Base-by-base conservation (phyloP, 92 coral and sea anemone genomes). In the Paramuricea clavata region DNA sequence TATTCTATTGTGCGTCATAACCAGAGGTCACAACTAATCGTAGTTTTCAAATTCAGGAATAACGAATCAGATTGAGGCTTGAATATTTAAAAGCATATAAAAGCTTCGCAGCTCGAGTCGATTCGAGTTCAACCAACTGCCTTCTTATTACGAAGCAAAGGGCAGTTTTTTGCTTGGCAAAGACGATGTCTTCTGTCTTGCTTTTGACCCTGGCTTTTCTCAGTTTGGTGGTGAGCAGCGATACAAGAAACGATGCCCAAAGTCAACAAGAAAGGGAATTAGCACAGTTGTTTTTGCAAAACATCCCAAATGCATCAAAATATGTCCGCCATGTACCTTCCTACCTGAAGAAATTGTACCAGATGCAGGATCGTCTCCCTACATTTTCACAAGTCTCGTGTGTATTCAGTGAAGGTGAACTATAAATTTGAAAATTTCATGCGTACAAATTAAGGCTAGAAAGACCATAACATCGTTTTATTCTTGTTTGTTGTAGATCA, bases 341-440 rank as follows among this genome's bases (percentile, higher is more conserved):
- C 22, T 79, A 22, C 67, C 19, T 61, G 73, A 57, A 60, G 31
- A 57, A 61, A 61, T 26, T 59, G 57, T 79, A 19, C 84, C 39
- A 79, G 67, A 44, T 54, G 72, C 84, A 57, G 30, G 43, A 59
- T 60, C 84, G 71, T 42, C 64, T 27, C 19, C 59, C 84, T n/a
- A 42, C 50, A 42, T 79, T 79, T 28, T 79, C 73, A 60, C 43
- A 76, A 22, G 82, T 76, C 27, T 49, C 62, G 12, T 76, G 82
- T 28, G 47, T 61, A 44, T 79, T 57, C 36, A 79, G 49, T 17
- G 35, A 59, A 57, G 54, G 84, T 61, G 28, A 25, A 33, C 41
- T 32, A n/a, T n/a, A n/a, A n/a, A n/a, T n/a, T n/a, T n/a, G n/a
- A n/a, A n/a, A n/a, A n/a, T n/a, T n/a, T n/a, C n/a, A 39, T 44